Conservation (phyloP, 2,888 invertebrate genomes). For the Cosmia pyralina region DNA sequence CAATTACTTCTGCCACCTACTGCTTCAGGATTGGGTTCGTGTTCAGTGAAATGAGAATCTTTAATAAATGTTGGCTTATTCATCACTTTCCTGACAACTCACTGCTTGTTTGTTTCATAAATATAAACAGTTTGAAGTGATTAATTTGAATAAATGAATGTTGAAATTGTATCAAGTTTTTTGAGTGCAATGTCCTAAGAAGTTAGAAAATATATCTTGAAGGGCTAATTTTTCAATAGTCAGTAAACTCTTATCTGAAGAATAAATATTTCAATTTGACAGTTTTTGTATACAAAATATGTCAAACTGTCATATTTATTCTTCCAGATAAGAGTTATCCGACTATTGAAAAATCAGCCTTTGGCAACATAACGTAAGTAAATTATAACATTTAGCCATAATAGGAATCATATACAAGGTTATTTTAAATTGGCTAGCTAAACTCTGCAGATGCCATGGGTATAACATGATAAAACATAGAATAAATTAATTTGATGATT, state of each 20-base stretch:
- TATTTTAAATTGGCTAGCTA: too few species aligned
- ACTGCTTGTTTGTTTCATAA: slow-evolving; percentile 49
- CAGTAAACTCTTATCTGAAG: too few species aligned
- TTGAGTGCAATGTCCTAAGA: not conserved
- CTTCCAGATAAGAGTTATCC: too few species aligned
- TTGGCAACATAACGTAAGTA: not conserved
- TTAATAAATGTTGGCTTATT: slow-evolving; percentile 72
- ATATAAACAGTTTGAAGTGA: slow-evolving; percentile 30
- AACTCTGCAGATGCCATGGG: too few species aligned
- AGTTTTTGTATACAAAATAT: too few species aligned
- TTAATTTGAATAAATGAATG: slow-evolving; percentile 47
- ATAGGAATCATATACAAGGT: not conserved
- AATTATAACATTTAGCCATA: not conserved
- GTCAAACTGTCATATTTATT: too few species aligned
- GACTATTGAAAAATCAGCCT: too few species aligned
- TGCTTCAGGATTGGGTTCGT: slow-evolving; percentile 67
- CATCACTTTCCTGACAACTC: slow-evolving; percentile 62
- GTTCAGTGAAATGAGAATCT: slow-evolving; percentile 63
- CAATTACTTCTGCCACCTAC: slow-evolving; percentile 84
- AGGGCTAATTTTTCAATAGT: too few species aligned
- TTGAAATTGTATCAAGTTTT: slow-evolving; percentile 24
- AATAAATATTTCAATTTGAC: too few species aligned
- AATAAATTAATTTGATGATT: too few species aligned
- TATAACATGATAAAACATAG: too few species aligned
- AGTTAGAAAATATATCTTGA: not conserved